Base-by-base conservation (phyloP, 2,113 vertebrate species). In the Takifugu flavidus region DNA sequence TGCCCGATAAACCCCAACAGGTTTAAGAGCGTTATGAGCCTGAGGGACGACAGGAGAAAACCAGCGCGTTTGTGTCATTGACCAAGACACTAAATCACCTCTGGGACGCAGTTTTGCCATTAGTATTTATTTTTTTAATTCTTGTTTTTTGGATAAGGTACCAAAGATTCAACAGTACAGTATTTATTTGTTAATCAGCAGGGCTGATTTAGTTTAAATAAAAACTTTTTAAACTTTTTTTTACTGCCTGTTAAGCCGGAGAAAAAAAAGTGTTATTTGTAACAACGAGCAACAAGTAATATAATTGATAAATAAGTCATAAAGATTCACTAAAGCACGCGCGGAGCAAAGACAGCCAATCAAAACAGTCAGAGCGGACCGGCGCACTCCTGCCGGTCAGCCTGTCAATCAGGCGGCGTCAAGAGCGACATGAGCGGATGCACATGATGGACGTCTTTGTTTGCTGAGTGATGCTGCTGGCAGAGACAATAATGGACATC, bases 401-500 rank as follows among this genome's bases (percentile, higher is more conserved):
- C 15, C 28, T 54, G 59, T 44, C 61, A 70, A 68, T 79, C 68
- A 71, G 44, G 6, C 43, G 26, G 27, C 25, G 51, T 58, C 68
- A 44, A 8, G 47, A 63, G 25, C 54, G 54, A 75, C 65, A 67
- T 52, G 61, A 70, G 58, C 34, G 42, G 34, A 49, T 45, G 54
- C 14, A 39, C 70, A 53, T 49, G 46, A 66, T 62, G 43, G 7
- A 2, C 49, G 6, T 56, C 25, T 61, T 25, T 61, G 29, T 61
- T 2, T 53, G 26, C 50, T 67, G 59, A 74, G 47, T 74, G 63
- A 79, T 59, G 64, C 31, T 42, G 46, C 39, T 70, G 67, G 27
- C 64, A 61, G 49, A 15, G 31, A 51, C 60, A 65, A 75, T 67
- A 65, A 67, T 44, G 47, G 47, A 70, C 56, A 53, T 15, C n/a